These are phyloP conservation scores for Babyrousa celebensis DNA, from an alignment of 2,797 vertebrate species.

Conservation along the genomic window DNA sequence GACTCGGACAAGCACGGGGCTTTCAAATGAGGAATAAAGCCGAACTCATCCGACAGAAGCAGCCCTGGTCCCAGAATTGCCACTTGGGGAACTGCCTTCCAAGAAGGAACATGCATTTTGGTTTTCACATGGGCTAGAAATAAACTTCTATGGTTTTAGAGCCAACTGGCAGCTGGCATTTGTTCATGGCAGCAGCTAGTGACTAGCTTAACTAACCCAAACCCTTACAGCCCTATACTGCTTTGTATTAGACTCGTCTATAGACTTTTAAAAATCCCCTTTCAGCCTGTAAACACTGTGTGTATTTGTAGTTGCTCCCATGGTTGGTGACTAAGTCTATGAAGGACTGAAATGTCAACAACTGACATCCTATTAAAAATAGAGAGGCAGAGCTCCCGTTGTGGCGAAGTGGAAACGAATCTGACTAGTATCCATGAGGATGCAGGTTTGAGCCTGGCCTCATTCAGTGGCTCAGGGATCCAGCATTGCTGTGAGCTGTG, in stretches of 20 bases:
- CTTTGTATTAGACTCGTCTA: neutral
- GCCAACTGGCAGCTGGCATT: neutral
- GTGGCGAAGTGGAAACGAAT: too few species aligned
- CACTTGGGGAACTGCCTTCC: neutral
- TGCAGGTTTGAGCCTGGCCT: too few species aligned
- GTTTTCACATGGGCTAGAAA: slow-evolving; percentile 15
- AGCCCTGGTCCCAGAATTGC: neutral
- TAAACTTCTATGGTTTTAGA: neutral
- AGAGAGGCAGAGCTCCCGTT: too few species aligned
- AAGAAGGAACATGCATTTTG: neutral
- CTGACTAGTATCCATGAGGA: too few species aligned
- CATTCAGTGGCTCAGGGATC: too few species aligned
- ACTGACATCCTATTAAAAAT: neutral
- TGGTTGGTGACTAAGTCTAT: slow-evolving; percentile 17
- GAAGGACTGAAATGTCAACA: neutral
- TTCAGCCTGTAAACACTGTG: slow-evolving; percentile 6
- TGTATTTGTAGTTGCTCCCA: slow-evolving; percentile 49
- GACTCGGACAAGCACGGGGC: neutral
- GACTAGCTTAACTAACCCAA: neutral
- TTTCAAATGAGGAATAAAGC: slow-evolving; percentile 25
- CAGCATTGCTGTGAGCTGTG: too few species aligned
- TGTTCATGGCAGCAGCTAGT: neutral
- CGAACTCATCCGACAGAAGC: neutral
- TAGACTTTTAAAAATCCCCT: neutral
- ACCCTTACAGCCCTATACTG: neutral